These are phyloP conservation scores for Bagarius yarrelli DNA, from an alignment of 2,113 vertebrate genomes.

Conservation along the genomic window DNA sequence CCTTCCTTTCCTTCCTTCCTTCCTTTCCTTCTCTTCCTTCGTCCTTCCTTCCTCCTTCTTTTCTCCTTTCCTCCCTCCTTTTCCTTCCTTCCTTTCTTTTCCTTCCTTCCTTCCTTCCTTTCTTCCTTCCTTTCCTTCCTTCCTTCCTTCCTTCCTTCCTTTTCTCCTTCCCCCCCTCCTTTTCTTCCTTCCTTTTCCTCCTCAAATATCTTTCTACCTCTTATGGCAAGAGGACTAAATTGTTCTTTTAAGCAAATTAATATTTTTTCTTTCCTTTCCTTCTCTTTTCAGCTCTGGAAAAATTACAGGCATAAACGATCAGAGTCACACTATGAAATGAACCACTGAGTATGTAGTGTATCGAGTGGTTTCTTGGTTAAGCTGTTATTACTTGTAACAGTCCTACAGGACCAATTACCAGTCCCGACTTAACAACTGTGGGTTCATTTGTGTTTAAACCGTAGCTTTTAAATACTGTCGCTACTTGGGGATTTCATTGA, in stretches of 20 bases:
- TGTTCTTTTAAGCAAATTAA: not conserved
- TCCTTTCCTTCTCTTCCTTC: not conserved
- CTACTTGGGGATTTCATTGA: not conserved
- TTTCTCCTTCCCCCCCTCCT: not conserved
- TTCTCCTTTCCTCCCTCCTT: not conserved
- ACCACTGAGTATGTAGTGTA: too few relatives aligned
- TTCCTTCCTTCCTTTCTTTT: not conserved
- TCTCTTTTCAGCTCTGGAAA: not conserved
- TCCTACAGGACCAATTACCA: not conserved
- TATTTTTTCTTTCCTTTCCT: not conserved
- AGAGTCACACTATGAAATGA: too few relatives aligned
- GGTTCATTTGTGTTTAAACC: not conserved
- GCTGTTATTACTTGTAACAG: not conserved
- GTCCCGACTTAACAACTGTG: not conserved
- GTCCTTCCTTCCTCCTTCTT: not conserved
- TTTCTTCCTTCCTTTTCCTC: not conserved
- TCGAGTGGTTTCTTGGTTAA: too few relatives aligned
- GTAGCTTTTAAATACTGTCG: not conserved
- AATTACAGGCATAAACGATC: too few relatives aligned
- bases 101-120: not conserved
- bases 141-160: not conserved
- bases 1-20: too few relatives aligned
- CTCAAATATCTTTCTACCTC: not conserved
- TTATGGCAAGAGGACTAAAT: not conserved
- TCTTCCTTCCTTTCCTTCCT: not conserved